Percentiles rank a stretch among this genome's conserved stretches.
Evolutionary conservation across 1,140 invertebrate species (phyloP).

Genomic region (Leguminivora glycinivorella): DNA sequence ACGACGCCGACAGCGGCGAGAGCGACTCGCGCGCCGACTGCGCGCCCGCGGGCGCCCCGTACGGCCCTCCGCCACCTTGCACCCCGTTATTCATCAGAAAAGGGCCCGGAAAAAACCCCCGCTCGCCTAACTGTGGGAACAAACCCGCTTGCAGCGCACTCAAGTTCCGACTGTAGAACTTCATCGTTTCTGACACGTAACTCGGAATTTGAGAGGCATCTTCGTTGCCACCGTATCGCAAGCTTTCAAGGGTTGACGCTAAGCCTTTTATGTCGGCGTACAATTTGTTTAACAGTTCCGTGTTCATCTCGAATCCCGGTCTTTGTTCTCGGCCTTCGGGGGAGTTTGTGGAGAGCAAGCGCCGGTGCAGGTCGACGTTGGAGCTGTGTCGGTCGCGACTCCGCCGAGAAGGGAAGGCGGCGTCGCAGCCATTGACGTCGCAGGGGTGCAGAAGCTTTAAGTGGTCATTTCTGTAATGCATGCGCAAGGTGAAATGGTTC

Average conservation of each 20-base stretch:
- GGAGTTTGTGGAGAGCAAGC: constrained; percentile 87
- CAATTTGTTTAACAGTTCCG: constrained; percentile 90
- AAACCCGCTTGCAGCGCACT: constrained; percentile 64
- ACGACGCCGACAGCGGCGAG: constrained; percentile 75
- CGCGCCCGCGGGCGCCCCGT: constrained; percentile 64
- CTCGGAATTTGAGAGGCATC: constrained; percentile 66
- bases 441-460: constrained; percentile 95
- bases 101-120: constrained; percentile 68
- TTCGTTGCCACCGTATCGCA: constrained; percentile 69
- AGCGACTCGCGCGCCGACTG: constrained; percentile 69
- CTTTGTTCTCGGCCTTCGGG: constrained; percentile 77
- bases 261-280: constrained; percentile 85
- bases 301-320: constrained; percentile 84
- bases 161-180: constrained; percentile 74
- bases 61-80: constrained; percentile 55
- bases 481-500: constrained; percentile 94
- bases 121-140: constrained; percentile 64
- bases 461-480: constrained; percentile 95
- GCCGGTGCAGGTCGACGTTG: constrained; percentile 93
- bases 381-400: constrained; percentile 95
- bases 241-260: constrained; percentile 73
- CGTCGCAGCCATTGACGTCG: constrained; percentile 94
- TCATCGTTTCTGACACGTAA: constrained; percentile 76
- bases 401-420: constrained; percentile 94
- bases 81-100: constrained; percentile 67